phyloP scores from a whole-genome alignment of 2,888 invertebrate genomes.

The Apamea anceps region DNA sequence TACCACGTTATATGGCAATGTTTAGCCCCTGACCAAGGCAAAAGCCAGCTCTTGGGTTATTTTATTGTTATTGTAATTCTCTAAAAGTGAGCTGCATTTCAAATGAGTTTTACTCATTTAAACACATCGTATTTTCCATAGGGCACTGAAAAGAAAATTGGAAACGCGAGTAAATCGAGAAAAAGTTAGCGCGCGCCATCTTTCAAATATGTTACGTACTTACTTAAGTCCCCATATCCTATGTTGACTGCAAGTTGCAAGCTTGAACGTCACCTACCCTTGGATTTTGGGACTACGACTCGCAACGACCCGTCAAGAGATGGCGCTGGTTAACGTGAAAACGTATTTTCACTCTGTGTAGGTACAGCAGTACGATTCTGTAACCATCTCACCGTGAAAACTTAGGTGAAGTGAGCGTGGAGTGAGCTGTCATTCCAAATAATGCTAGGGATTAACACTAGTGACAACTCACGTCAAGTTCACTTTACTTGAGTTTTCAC shows the following conservation, averaged over 20 bases:
- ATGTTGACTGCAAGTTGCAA: not conserved
- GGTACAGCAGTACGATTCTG: no score
- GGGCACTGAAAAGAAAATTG: not conserved
- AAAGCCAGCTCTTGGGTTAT: no score
- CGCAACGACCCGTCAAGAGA: not conserved
- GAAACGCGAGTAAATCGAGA: not conserved
- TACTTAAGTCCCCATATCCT: not conserved
- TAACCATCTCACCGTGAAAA: no score
- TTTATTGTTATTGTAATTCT: not conserved
- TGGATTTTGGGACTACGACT: no score
- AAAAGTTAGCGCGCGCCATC: not conserved
- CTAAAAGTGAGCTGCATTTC: not conserved
- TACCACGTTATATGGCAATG: no score
- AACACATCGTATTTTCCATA: not conserved
- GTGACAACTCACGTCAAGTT: no score
- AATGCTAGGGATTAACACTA: no score
- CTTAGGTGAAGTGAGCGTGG: no score
- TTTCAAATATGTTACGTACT: not conserved
- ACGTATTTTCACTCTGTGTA: not conserved
- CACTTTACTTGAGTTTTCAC: no score
- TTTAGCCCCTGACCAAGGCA: no score
- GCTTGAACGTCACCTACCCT: not conserved
- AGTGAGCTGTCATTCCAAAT: no score
- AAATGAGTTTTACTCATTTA: not conserved
- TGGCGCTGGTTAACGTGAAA: not conserved